Percentiles rank a stretch among this genome's conserved stretches.
These are phyloP conservation scores for Polia nebulosa DNA, from an alignment of 2,888 invertebrate genomes.

Conservation along the genomic window DNA sequence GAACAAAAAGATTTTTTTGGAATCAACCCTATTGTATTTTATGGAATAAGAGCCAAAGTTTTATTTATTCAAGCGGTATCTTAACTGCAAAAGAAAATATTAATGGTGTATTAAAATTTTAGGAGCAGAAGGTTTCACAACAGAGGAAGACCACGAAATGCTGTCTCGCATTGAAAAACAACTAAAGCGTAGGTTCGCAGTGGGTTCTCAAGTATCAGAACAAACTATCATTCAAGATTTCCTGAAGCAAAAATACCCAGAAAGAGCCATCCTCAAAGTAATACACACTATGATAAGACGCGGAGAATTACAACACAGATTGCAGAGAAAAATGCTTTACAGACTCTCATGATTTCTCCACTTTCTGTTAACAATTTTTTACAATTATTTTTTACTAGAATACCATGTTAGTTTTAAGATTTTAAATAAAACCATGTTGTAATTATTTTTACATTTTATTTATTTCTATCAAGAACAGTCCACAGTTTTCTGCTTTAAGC, in stretches of 20 bases:
- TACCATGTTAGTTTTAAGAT: constrained; percentile 16
- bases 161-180: constrained; percentile 98
- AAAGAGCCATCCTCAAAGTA: constrained; percentile 96
- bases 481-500: constrained; percentile 57
- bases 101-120: constrained; percentile 24
- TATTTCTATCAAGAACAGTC: constrained; percentile 43
- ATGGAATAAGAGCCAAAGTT: too few species aligned
- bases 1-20: too few species aligned
- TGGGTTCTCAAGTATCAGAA: constrained; percentile 99
- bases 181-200: constrained; percentile 97
- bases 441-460: constrained; percentile 46
- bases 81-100: background rate
- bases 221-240: constrained; percentile 98
- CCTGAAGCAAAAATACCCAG: constrained; percentile 95
- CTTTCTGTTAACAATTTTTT: constrained; percentile 5
- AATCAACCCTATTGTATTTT: too few species aligned
- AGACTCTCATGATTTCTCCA: constrained; percentile 93
- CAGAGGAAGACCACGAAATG: constrained; percentile 98
- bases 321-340: constrained; percentile 99
- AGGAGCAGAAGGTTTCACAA: constrained; percentile 99
- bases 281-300: constrained; percentile 98
- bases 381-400: constrained; percentile 2
- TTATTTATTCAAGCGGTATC: background rate
- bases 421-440: constrained; percentile 10
- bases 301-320: constrained; percentile 98